phyloP scores from a whole-genome alignment of 2,113 vertebrate species.

The Cyprinodon variegatus region DNA sequence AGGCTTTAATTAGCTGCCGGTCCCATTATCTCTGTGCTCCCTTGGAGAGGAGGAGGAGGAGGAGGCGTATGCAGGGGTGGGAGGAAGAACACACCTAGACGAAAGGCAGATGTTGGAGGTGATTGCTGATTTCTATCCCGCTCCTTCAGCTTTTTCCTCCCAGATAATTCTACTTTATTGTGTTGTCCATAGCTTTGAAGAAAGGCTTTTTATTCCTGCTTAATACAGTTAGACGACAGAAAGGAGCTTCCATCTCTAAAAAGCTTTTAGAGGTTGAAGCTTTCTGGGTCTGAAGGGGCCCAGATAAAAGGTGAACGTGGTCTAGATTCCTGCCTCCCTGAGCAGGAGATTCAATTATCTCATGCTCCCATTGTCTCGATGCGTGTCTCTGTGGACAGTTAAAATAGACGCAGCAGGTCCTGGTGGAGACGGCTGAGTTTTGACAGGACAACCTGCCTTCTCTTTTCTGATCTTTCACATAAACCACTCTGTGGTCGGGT shows the following conservation, averaged over 20 bases:
- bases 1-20: constrained; percentile 78
- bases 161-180: no score
- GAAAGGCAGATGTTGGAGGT: constrained; percentile 30
- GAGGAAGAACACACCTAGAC: constrained; percentile 34
- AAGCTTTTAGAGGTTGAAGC: constrained; percentile 1
- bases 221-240: not conserved
- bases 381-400: constrained; percentile 64
- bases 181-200: not conserved
- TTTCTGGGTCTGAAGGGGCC: constrained; percentile 4
- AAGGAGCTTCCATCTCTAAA: not conserved
- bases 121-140: constrained; percentile 35
- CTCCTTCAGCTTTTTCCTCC: not conserved
- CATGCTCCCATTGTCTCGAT: constrained; percentile 68
- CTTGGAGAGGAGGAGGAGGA: constrained; percentile 59
- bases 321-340: constrained; percentile 59
- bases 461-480: no score
- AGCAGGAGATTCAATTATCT: constrained; percentile 71
- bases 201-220: not conserved
- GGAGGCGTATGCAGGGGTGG: constrained; percentile 27
- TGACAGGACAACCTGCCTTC: no score
- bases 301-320: constrained; percentile 43
- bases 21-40: constrained; percentile 74
- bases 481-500: no score
- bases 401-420: constrained; percentile 65
- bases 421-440: constrained; percentile 22